Percentiles rank a stretch among this genome's conserved stretches.
Conservation (phyloP, 2,888 invertebrate genomes). For the Parthenolecanium corni region DNA sequence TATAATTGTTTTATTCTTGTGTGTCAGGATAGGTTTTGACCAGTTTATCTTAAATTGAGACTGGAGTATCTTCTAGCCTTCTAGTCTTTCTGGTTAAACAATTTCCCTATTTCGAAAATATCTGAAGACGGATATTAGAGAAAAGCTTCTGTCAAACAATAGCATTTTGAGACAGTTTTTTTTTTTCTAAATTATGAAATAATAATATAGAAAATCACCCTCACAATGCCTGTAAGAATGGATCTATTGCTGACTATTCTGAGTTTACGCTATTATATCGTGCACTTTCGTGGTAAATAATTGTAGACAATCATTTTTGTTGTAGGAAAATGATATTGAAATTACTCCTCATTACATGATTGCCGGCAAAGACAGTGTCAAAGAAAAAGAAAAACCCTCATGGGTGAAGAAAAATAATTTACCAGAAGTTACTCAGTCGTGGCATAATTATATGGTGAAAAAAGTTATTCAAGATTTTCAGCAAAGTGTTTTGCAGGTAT, state of each 20-base stretch:
- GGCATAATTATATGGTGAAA: constrained; percentile 94
- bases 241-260: too few species aligned
- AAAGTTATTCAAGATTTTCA: constrained; percentile 63
- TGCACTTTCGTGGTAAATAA: too few species aligned
- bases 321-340: constrained; percentile 52
- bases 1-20: neutral
- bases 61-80: too few species aligned
- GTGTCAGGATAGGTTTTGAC: neutral
- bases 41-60: neutral
- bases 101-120: too few species aligned
- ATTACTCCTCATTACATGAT: constrained; percentile 65
- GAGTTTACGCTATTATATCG: too few species aligned
- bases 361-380: constrained; percentile 76
- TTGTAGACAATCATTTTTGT: neutral
- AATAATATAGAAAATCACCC: too few species aligned
- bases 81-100: too few species aligned
- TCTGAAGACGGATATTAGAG: too few species aligned
- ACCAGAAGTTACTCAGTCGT: constrained; percentile 74
- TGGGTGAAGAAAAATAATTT: constrained; percentile 63
- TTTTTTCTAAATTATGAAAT: too few species aligned
- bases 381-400: constrained; percentile 76
- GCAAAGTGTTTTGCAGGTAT: constrained; percentile 62
- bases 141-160: too few species aligned
- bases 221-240: too few species aligned
- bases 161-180: too few species aligned